Evolutionary conservation across 2,888 invertebrate genomes (phyloP).

Genomic region (Luffia ferchaultella): DNA sequence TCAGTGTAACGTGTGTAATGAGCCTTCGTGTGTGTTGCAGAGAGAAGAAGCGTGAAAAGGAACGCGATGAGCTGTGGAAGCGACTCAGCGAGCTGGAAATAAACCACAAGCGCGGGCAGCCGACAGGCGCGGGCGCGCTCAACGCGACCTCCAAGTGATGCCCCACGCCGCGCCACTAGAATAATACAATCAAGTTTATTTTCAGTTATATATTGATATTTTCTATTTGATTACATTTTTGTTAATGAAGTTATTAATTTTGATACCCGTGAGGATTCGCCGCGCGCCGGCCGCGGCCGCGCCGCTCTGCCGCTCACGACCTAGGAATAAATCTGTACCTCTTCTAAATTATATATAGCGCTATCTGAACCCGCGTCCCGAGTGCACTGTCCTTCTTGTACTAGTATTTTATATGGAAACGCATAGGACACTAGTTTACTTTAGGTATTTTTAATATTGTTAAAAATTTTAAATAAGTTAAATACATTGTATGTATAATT

Average conservation of each 20-base stretch:
- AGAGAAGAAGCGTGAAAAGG: slow-evolving; percentile 96
- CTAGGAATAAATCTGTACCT: not conserved
- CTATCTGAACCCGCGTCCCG: slow-evolving; percentile 27
- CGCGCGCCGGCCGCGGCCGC: slow-evolving; percentile 2
- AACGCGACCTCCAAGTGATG: slow-evolving; percentile 48
- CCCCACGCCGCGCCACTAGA: slow-evolving; percentile 57
- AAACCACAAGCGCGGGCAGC: slow-evolving; percentile 63
- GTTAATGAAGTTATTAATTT: slow-evolving; percentile 59
- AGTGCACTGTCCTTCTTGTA: slow-evolving; percentile 39
- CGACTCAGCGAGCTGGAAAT: slow-evolving; percentile 91
- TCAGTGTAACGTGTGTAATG: too few species aligned
- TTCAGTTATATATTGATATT: slow-evolving; percentile 57
- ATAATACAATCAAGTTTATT: slow-evolving; percentile 53
- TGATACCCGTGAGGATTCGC: slow-evolving; percentile 28
- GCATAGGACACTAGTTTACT: slow-evolving; percentile 56
- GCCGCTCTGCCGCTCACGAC: not conserved
- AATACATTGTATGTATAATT: slow-evolving; percentile 57
- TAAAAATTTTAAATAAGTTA: slow-evolving; percentile 63
- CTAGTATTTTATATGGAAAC: slow-evolving; percentile 41
- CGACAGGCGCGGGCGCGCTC: slow-evolving; percentile 21
- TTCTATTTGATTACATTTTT: slow-evolving; percentile 62
- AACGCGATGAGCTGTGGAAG: slow-evolving; percentile 97
- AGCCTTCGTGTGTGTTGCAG: too few species aligned
- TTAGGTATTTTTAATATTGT: slow-evolving; percentile 58
- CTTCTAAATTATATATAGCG: not conserved